Evolutionary conservation across 2,888 invertebrate species (phyloP).

Genomic region (Napeogenes inachia): DNA sequence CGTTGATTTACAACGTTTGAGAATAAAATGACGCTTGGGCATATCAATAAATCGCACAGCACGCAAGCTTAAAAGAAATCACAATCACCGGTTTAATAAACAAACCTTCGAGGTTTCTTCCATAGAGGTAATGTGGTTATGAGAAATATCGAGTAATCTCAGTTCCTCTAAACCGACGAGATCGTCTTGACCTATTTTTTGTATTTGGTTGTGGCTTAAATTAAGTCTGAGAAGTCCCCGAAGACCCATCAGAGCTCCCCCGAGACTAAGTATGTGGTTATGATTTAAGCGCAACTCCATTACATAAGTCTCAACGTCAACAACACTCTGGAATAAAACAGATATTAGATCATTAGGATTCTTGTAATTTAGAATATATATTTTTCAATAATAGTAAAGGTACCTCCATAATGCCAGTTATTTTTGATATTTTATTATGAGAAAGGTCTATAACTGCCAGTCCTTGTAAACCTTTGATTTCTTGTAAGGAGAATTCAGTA

Average conservation of each 20-base stretch:
- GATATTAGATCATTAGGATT: not conserved
- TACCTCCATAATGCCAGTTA: slow-evolving; percentile 82
- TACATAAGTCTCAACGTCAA: slow-evolving; percentile 86
- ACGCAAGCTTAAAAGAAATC: slow-evolving; percentile 32
- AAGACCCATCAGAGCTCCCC: slow-evolving; percentile 86
- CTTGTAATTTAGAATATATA: not conserved
- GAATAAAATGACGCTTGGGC: not conserved
- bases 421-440: slow-evolving; percentile 82
- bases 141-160: slow-evolving; percentile 85
- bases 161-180: slow-evolving; percentile 86
- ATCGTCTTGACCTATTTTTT: slow-evolving; percentile 85
- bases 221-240: slow-evolving; percentile 84
- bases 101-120: slow-evolving; percentile 89
- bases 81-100: slow-evolving; percentile 14
- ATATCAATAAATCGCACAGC: slow-evolving; percentile 30
- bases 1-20: slow-evolving; percentile 15
- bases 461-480: slow-evolving; percentile 84
- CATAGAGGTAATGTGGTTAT: slow-evolving; percentile 85
- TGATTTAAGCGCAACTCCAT: slow-evolving; percentile 85
- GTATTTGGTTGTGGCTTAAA: slow-evolving; percentile 85
- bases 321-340: slow-evolving; percentile 78
- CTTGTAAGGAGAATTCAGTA: slow-evolving; percentile 87
- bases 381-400: not conserved
- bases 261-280: slow-evolving; percentile 83
- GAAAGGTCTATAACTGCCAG: slow-evolving; percentile 86